phyloP scores from a whole-genome alignment of 2,797 vertebrate genomes.

The Percopsis omiscomaycus region DNA sequence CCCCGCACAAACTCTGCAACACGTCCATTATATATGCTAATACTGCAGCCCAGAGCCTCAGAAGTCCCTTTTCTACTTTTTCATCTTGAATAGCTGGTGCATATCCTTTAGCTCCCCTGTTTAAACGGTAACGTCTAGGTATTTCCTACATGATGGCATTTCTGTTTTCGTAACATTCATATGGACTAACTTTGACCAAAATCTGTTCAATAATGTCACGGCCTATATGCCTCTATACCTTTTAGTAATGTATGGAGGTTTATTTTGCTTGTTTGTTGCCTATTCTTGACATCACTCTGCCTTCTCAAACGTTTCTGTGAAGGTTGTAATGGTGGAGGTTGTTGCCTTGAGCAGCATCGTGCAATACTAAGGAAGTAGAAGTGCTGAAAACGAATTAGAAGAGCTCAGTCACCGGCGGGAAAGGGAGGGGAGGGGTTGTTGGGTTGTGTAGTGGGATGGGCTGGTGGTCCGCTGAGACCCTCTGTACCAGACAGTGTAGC shows the following conservation, averaged over 20 bases:
- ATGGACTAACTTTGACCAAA: too few species aligned
- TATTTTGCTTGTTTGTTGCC: too few species aligned
- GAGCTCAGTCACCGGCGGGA: slow-evolving; percentile 12
- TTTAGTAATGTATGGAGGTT: too few species aligned
- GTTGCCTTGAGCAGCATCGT: slow-evolving; percentile 7
- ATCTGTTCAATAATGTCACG: too few species aligned
- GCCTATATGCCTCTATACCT: too few species aligned
- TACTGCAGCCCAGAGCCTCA: slow-evolving; percentile 33
- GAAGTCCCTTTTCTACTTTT: slow-evolving; percentile 18
- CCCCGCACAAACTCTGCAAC: slow-evolving; percentile 31
- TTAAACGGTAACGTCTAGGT: too few species aligned
- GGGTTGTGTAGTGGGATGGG: slow-evolving; percentile 12
- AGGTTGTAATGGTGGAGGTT: neutral
- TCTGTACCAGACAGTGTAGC: slow-evolving; percentile 37
- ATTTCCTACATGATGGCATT: too few species aligned
- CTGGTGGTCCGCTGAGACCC: slow-evolving; percentile 28
- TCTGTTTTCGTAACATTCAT: too few species aligned
- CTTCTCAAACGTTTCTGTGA: too few species aligned
- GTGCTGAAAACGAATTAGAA: slow-evolving; percentile 60
- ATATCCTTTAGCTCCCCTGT: too few species aligned
- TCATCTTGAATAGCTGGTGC: neutral
- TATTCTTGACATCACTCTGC: too few species aligned
- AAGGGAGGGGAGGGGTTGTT: neutral
- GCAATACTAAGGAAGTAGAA: slow-evolving; percentile 42
- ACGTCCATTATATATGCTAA: slow-evolving; percentile 51